phyloP scores from a whole-genome alignment of 1,140 invertebrate genomes.

The Mizuhopecten yessoensis region DNA sequence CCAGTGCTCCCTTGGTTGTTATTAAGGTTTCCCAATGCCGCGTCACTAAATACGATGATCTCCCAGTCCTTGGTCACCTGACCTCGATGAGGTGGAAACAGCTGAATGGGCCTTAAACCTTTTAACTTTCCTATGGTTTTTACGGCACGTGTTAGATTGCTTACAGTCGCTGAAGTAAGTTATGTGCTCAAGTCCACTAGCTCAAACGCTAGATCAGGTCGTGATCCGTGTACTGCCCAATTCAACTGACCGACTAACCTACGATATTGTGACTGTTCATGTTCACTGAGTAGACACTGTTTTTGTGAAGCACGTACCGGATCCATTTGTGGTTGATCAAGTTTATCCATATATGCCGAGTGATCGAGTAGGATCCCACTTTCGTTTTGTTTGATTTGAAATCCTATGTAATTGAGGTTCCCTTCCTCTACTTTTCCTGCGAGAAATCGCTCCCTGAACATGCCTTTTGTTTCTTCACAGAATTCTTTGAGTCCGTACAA shows the following conservation, averaged over 20 bases:
- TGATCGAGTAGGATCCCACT: conserved; percentile 61
- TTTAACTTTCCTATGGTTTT: conserved; percentile 60
- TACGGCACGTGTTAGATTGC: conserved; percentile 53
- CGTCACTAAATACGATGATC: conserved; percentile 53
- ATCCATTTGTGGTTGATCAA: conserved; percentile 48
- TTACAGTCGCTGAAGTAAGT: conserved; percentile 42
- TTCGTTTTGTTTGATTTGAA: conserved; percentile 49
- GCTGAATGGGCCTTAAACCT: conserved; percentile 34
- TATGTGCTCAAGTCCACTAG: conserved; percentile 59
- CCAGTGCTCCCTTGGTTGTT: conserved; percentile 44
- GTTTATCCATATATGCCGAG: conserved; percentile 55
- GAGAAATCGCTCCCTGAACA: conserved; percentile 52
- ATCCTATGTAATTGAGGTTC: conserved; percentile 60
- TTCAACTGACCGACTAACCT: too few relatives aligned
- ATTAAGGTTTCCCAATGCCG: conserved; percentile 53
- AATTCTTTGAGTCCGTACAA: conserved; percentile 66
- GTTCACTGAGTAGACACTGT: conserved; percentile 19
- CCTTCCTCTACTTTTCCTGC: conserved; percentile 62
- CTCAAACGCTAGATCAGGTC: conserved; percentile 63
- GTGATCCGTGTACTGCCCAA: conserved; percentile 61
- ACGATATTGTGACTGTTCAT: conserved; percentile 56
- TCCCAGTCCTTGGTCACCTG: background rate
- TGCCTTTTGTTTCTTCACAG: too few relatives aligned
- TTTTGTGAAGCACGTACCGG: conserved; percentile 43
- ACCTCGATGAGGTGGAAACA: background rate